Evolutionary conservation across 2,113 vertebrate genomes (phyloP), one percentile per base, ranked within the genome.

Genomic region (Aptenodytes patagonicus): DNA sequence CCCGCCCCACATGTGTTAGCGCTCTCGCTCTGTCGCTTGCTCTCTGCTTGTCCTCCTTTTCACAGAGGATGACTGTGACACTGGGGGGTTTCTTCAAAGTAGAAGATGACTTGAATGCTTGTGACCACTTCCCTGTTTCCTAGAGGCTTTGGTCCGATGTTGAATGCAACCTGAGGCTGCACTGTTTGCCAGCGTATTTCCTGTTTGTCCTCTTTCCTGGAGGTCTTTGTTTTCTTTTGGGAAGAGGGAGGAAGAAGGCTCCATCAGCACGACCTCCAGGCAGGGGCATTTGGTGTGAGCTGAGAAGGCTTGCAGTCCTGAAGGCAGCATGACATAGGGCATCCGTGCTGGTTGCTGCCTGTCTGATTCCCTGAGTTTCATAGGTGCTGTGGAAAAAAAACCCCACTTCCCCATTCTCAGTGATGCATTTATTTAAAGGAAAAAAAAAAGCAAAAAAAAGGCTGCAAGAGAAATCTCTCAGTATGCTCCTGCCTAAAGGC

Each of bases 171-270:
- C 89, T 94, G 89, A 95, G 62, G 75, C 89, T 62, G 57, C 52
- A 20, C 47, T 91, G 46, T 89, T 95, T 93, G 75, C 92, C 93
- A 94, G 47, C 87, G 58, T 94, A 11, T 90, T 95, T 97, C 95
- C 95, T 95, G 92, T 96, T 97, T 93, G 93, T 88, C 84, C 82
- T 95, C 89, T 93, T 95, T 94, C 93, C 89, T 96, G 95, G 91
- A 96, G 97, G 84, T 95, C 93, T 95, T 92, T 96, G 90, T 93
- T 95, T 92, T 96, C 87, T 96, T 94, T 70, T 80, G 82, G 58
- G 87, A 51, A 93, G 82, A 87, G 87, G 60, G 96, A 91, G 89
- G 91, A 94, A 94, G 84, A 73, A 91, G 76, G 10, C 73, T 94
- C 25, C 91, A 84, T 95, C 78, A 77, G 68, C 51, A 57, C 2